Conservation (phyloP, 2,888 invertebrate genomes). For the Tethea ocularis region DNA sequence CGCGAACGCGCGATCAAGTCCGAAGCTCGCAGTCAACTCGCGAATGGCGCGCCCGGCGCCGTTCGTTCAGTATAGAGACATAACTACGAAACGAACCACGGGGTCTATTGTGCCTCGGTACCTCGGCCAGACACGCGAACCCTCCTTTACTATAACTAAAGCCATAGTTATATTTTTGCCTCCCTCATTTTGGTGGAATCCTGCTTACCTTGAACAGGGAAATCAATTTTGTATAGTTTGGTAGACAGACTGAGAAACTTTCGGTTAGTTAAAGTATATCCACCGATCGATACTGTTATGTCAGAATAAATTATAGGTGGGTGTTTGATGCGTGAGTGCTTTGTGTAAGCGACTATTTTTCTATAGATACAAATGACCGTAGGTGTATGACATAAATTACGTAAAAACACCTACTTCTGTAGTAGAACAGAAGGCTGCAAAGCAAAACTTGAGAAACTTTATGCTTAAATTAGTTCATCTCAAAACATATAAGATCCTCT, state of each 20-base stretch:
- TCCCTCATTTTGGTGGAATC: conserved; percentile 35
- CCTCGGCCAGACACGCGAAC: conserved; percentile 73
- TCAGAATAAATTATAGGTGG: conserved; percentile 22
- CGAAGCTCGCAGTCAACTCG: conserved; percentile 77
- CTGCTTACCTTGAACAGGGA: conserved; percentile 14
- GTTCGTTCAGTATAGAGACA: conserved; percentile 54
- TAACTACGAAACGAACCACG: conserved; percentile 63
- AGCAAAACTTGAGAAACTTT: not conserved
- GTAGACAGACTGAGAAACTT: not conserved
- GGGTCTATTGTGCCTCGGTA: conserved; percentile 66
- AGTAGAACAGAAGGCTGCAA: not conserved
- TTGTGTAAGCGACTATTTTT: conserved; percentile 22
- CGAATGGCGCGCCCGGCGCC: conserved; percentile 57
- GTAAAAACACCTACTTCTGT: not conserved
- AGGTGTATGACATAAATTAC: conserved; percentile 24
- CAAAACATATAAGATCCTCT: not conserved
- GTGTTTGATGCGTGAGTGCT: conserved; percentile 26
- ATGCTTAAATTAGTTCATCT: not conserved
- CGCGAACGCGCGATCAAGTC: conserved; percentile 77
- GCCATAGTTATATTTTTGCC: conserved; percentile 55
- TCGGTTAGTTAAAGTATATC: not conserved
- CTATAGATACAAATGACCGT: conserved; percentile 22
- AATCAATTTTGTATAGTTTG: not conserved
- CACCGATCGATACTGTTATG: conserved; percentile 22
- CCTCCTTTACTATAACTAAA: conserved; percentile 56